These are phyloP conservation scores for Delia radicum DNA, from an alignment of 1,140 invertebrate species.

Conservation along the genomic window DNA sequence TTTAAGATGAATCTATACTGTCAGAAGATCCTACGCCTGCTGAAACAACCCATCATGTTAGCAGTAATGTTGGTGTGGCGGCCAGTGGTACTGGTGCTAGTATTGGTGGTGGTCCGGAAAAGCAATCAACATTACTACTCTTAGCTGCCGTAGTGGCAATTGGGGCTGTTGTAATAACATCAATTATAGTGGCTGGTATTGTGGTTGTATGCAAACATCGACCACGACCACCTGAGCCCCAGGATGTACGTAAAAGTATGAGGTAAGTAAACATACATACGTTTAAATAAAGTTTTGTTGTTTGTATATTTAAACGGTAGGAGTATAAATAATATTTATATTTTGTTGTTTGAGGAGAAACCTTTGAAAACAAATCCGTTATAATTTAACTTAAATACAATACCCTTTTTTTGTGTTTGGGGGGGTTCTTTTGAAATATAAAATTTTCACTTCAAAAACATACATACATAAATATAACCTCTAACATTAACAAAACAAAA, in stretches of 20 bases:
- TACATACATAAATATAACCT: background rate
- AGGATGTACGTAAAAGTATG: constrained; percentile 56
- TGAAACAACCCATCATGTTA: constrained; percentile 53
- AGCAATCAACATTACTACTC: constrained; percentile 54
- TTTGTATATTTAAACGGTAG: background rate
- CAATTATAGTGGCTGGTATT: constrained; percentile 55
- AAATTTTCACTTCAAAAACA: background rate
- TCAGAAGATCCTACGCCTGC: constrained; percentile 55
- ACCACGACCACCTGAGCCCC: constrained; percentile 55
- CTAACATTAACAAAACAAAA: no score
- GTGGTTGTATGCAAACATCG: constrained; percentile 54
- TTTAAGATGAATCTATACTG: constrained; percentile 52
- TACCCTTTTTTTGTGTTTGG: background rate
- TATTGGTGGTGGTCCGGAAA: constrained; percentile 50
- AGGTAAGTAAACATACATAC: constrained; percentile 38
- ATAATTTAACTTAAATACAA: background rate
- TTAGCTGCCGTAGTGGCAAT: constrained; percentile 53
- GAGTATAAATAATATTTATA: background rate
- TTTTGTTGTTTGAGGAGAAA: background rate
- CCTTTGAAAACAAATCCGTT: background rate
- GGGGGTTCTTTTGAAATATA: no score
- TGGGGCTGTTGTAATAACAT: constrained; percentile 54
- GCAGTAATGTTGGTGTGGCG: constrained; percentile 31
- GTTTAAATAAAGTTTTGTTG: background rate
- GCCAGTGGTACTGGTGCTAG: constrained; percentile 41